Evolutionary conservation across 2,113 vertebrate species (phyloP).

Genomic region (Phaetusa simplex): DNA sequence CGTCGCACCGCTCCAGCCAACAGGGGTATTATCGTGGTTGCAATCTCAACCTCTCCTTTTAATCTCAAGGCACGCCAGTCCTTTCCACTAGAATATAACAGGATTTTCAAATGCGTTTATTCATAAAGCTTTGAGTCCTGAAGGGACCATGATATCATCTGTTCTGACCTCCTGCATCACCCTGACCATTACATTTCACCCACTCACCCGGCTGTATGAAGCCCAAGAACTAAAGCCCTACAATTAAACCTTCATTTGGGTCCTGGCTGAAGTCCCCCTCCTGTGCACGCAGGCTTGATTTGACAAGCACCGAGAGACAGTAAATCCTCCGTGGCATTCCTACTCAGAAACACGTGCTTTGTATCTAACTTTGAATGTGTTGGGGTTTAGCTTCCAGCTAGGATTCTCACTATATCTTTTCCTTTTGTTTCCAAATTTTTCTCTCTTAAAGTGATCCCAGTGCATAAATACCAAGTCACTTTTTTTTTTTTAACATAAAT

Average conservation of each 20-base stretch:
- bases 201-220: neutral
- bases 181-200: neutral
- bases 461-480: neutral
- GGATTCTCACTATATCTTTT: neutral
- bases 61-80: neutral
- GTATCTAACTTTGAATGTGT: neutral
- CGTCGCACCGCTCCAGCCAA: neutral
- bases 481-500: neutral
- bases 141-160: neutral
- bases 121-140: neutral
- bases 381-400: neutral
- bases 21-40: fast-evolving
- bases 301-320: neutral
- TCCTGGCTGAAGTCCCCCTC: neutral
- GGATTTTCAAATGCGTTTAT: neutral
- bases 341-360: neutral
- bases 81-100: neutral
- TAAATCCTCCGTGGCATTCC: neutral
- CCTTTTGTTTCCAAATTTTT: neutral
- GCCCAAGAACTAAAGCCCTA: neutral
- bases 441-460: neutral
- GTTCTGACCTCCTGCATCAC: neutral
- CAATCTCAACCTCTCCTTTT: neutral
- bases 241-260: neutral
- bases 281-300: fast-evolving